These are phyloP conservation scores for Melanogrammus aeglefinus DNA, from an alignment of 2,797 vertebrate species.

Conservation along the genomic window DNA sequence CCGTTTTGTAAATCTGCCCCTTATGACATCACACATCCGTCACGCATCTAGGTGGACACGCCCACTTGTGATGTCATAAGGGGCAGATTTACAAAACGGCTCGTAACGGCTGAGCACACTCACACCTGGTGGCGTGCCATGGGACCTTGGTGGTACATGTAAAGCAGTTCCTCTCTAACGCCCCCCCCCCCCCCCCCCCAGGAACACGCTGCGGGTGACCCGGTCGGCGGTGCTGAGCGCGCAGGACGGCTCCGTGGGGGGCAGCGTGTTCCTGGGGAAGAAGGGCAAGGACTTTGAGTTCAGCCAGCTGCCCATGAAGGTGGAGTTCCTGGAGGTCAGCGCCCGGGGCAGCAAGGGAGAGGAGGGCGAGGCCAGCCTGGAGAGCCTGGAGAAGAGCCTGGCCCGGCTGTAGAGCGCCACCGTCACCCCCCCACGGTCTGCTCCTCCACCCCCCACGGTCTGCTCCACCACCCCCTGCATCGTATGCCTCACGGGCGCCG, in stretches of 20 bases:
- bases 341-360: conserved; percentile 82
- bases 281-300: conserved; percentile 97
- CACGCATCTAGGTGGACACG: no score
- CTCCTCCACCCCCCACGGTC: no score
- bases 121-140: no score
- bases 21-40: no score
- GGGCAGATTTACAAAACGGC: no score
- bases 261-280: conserved; percentile 81
- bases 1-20: no score
- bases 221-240: conserved; percentile 87
- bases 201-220: conserved; percentile 93
- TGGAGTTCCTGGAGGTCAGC: conserved; percentile 94
- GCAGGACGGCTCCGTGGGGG: conserved; percentile 79
- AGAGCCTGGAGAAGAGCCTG: conserved; percentile 83
- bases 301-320: conserved; percentile 86
- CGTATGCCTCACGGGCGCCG: conserved; percentile 18
- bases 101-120: no score
- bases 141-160: no score
- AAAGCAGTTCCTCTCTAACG: neutral
- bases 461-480: neutral
- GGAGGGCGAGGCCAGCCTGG: conserved; percentile 74
- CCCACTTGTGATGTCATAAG: no score
- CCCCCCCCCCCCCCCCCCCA: conserved; percentile 40
- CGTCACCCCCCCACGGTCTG: neutral
- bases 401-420: conserved; percentile 73